These are phyloP conservation scores for Onychorhynchus coronatus DNA, from an alignment of 2,113 vertebrate genomes.

Conservation along the genomic window DNA sequence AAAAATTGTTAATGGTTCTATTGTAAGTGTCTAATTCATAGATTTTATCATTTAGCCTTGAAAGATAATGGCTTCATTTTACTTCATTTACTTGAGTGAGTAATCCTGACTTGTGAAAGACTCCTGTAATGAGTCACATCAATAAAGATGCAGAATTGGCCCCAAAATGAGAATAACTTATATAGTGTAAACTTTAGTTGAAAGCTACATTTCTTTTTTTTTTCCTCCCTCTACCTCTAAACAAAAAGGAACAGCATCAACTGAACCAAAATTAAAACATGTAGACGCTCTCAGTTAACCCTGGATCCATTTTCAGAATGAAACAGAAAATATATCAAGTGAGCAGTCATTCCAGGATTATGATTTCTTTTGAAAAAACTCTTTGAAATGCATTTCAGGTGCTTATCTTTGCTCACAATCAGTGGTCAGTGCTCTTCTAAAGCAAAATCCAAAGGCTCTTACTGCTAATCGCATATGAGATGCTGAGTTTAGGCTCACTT, in stretches of 20 bases:
- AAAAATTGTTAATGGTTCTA: slow-evolving; percentile 21
- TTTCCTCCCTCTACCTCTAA: not conserved
- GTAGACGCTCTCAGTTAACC: not conserved
- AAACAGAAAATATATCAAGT: not conserved
- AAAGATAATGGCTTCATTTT: slow-evolving; percentile 43
- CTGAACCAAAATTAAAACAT: not conserved
- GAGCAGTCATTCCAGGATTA: not conserved
- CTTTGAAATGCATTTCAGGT: not conserved
- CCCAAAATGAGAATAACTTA: not conserved
- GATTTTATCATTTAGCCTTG: slow-evolving; percentile 18
- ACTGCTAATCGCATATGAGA: not conserved
- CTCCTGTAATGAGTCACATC: not conserved
- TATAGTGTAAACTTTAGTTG: not conserved
- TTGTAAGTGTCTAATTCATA: slow-evolving; percentile 10
- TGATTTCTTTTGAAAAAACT: not conserved
- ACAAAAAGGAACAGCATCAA: not conserved
- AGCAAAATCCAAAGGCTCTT: not conserved
- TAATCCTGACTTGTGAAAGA: not conserved
- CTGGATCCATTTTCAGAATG: not conserved
- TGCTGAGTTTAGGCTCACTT: not conserved
- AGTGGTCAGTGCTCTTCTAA: not conserved
- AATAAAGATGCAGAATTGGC: not conserved
- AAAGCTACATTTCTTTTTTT: not conserved
- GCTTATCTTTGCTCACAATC: not conserved
- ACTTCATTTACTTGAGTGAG: slow-evolving; percentile 17